A percentile compares a stretch with the other conserved stretches of the same genome.
phyloP scores from a whole-genome alignment of 2,797 vertebrate species.

The Coreius guichenoti region DNA sequence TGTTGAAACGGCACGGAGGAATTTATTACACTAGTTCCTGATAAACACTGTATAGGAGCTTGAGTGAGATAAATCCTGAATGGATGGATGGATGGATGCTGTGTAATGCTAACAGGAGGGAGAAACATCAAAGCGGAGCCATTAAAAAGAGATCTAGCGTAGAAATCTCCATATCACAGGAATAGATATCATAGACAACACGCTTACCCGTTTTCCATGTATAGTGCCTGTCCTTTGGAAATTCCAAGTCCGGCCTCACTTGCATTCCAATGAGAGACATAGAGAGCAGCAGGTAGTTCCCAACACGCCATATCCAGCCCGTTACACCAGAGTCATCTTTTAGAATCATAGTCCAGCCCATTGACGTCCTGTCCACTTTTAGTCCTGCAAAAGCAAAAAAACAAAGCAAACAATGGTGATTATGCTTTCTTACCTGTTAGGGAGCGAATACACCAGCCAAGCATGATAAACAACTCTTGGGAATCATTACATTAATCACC shows the following conservation, averaged over 20 bases:
- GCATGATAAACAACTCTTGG: conserved; percentile 15
- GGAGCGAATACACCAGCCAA: neutral
- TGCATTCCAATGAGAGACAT: conserved; percentile 81
- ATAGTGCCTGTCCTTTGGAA: conserved; percentile 85
- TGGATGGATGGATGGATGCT: conserved; percentile 20
- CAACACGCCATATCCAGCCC: conserved; percentile 79
- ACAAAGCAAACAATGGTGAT: conserved; percentile 57
- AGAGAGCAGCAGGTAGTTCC: conserved; percentile 78
- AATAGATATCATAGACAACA: conserved; percentile 19
- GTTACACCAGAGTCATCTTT: conserved; percentile 82
- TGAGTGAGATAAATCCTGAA: conserved; percentile 14
- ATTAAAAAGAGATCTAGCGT: conserved; percentile 43
- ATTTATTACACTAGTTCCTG: conserved; percentile 1
- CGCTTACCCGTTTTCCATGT: conserved; percentile 94
- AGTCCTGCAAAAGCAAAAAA: conserved; percentile 77
- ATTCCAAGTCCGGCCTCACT: conserved; percentile 80
- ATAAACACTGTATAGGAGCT: neutral
- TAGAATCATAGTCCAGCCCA: conserved; percentile 92
- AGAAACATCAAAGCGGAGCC: conserved; percentile 18
- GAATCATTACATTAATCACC: conserved; percentile 20
- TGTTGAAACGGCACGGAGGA: neutral
- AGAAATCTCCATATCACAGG: conserved; percentile 44
- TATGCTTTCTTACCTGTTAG: neutral
- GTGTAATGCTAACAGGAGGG: conserved; percentile 29
- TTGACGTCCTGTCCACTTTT: conserved; percentile 79